Evolutionary conservation across 2,797 vertebrate species (phyloP).

Genomic region (Enteromius radiatus): DNA sequence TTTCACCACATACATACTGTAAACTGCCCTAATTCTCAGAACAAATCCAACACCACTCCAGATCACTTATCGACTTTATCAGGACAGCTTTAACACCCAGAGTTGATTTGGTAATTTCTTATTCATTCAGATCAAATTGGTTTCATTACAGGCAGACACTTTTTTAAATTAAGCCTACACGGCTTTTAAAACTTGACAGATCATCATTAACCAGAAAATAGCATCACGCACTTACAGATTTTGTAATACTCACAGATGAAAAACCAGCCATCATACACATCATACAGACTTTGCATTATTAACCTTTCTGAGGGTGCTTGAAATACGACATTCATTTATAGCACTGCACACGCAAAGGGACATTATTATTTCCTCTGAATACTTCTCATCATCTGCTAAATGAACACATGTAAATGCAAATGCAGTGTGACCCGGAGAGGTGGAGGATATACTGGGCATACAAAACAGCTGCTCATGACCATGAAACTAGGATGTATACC

Average conservation of each 20-base stretch:
- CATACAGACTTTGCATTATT: neutral
- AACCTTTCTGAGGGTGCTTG: neutral
- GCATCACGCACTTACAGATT: neutral
- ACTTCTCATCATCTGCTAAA: neutral
- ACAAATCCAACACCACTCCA: neutral
- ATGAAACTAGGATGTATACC: neutral
- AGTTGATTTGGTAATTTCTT: neutral
- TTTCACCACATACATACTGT: neutral
- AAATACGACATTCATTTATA: neutral
- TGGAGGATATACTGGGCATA: neutral
- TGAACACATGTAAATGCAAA: neutral
- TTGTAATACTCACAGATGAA: no score
- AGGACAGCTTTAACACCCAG: neutral
- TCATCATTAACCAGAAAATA: neutral
- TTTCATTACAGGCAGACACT: neutral
- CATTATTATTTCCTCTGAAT: neutral
- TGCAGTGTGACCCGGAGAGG: neutral
- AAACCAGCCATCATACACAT: neutral
- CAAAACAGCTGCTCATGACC: neutral
- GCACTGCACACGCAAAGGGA: neutral
- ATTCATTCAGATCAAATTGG: neutral
- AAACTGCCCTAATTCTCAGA: neutral
- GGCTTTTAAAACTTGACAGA: neutral
- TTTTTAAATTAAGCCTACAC: neutral
- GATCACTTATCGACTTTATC: neutral